phyloP scores from a whole-genome alignment of 2,888 invertebrate species.

The Schizotus pectinicornis region DNA sequence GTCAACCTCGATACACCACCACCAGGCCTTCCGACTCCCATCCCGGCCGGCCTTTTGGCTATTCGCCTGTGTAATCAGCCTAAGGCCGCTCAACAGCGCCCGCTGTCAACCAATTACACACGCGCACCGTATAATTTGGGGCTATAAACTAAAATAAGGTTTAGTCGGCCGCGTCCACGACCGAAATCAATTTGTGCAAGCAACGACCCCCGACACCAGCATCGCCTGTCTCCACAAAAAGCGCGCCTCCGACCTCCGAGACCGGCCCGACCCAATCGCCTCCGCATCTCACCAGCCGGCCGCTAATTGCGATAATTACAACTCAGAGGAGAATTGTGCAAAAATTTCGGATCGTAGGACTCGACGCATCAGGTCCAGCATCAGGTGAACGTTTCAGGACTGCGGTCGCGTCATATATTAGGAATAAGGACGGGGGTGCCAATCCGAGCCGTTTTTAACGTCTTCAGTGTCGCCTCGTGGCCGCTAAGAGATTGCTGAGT shows the following conservation, averaged over 20 bases:
- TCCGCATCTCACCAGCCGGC: too few relatives aligned
- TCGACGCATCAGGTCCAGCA: too few relatives aligned
- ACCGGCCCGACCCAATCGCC: too few relatives aligned
- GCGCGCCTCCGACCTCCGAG: too few relatives aligned
- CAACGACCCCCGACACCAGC: too few relatives aligned
- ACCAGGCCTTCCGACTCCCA: conserved; percentile 8
- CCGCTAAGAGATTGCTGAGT: conserved; percentile 51
- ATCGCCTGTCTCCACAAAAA: too few relatives aligned
- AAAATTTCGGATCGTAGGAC: too few relatives aligned
- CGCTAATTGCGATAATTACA: too few relatives aligned
- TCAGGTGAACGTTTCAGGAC: too few relatives aligned
- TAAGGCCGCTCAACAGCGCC: conserved; percentile 29
- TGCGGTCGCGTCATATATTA: conserved; percentile 44
- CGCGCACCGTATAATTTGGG: conserved; percentile 57
- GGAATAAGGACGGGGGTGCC: conserved; percentile 40
- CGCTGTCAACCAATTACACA: conserved; percentile 55
- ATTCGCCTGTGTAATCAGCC: conserved; percentile 26
- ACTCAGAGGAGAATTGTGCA: too few relatives aligned
- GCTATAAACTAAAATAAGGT: conserved; percentile 58
- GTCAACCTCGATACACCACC: conserved; percentile 24
- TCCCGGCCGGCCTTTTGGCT: conserved; percentile 7
- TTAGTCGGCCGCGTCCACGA: conserved; percentile 35
- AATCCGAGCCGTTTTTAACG: conserved; percentile 45
- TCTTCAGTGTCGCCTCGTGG: conserved; percentile 42
- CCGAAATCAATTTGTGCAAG: conserved; percentile 31